Conservation (phyloP, 37 sponge, comb jelly and placozoan species). For the Aphrocallistes beatrix region DNA sequence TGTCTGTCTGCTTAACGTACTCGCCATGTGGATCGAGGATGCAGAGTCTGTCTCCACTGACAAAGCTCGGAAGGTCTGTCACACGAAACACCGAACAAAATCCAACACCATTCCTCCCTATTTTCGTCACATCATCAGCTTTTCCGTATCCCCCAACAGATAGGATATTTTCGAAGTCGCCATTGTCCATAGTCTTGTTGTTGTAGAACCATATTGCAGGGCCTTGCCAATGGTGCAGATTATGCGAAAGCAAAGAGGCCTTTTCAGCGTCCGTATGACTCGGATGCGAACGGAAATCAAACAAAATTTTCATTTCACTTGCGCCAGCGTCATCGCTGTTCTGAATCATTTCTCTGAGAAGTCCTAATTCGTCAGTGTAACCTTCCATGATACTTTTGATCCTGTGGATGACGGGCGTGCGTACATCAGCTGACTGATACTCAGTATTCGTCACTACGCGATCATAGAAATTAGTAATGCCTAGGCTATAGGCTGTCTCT, state of each 20-base stretch:
- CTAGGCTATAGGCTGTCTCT: neutral
- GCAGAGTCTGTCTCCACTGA: neutral
- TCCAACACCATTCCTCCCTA: neutral
- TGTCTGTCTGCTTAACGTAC: neutral
- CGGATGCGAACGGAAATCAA: neutral
- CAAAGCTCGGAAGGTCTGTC: conserved; percentile 3
- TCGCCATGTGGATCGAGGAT: neutral
- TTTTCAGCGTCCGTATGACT: neutral
- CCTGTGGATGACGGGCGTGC: neutral
- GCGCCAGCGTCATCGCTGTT: conserved; percentile 1
- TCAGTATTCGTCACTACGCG: neutral
- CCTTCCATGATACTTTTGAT: neutral
- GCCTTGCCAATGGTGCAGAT: conserved; percentile 9
- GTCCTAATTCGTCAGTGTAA: neutral
- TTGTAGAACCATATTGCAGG: conserved; percentile 5
- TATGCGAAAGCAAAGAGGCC: neutral
- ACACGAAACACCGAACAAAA: neutral
- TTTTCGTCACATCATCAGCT: neutral
- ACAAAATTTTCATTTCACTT: neutral
- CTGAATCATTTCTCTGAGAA: neutral
- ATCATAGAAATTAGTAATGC: neutral
- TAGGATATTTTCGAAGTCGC: neutral
- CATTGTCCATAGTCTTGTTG: neutral
- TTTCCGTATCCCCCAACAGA: neutral
- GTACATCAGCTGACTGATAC: neutral